A percentile compares a stretch with the other conserved stretches of the same genome.
Conservation (phyloP, 2,797 vertebrate species). For the Tokudaia muenninki region DNA sequence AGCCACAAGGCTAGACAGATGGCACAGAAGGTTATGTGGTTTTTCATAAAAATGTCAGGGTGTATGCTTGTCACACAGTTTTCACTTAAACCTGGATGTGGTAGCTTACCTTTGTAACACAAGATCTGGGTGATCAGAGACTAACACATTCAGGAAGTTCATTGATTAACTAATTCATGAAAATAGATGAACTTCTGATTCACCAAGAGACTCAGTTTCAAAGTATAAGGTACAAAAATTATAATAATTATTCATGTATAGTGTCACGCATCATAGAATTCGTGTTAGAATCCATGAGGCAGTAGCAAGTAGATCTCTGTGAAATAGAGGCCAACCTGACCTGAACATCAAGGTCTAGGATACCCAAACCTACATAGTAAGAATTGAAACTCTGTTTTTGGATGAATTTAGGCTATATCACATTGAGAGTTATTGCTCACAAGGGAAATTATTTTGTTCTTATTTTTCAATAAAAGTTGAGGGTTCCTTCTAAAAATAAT, state of each 20-base stretch:
- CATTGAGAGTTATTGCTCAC: background rate
- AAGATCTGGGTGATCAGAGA: background rate
- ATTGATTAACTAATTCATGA: background rate
- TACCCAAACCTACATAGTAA: background rate
- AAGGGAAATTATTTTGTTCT: background rate
- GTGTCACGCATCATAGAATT: background rate
- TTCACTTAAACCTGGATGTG: background rate
- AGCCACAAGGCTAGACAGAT: background rate
- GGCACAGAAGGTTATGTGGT: background rate
- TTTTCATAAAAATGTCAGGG: background rate
- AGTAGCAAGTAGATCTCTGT: background rate
- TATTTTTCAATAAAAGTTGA: background rate
- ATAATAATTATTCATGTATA: no score
- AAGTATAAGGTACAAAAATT: background rate
- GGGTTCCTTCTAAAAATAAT: background rate
- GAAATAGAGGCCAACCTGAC: background rate
- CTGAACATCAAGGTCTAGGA: background rate
- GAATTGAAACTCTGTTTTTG: background rate
- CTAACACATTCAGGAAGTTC: background rate
- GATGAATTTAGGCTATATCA: background rate
- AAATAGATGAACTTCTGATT: background rate
- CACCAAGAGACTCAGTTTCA: background rate
- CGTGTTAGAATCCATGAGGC: background rate
- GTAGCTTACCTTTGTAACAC: background rate
- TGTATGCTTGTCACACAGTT: no score